A percentile compares a stretch with the other conserved stretches of the same genome.
These are phyloP conservation scores for Drosophila meridiana DNA, from an alignment of 2,888 invertebrate genomes.

Conservation along the genomic window DNA sequence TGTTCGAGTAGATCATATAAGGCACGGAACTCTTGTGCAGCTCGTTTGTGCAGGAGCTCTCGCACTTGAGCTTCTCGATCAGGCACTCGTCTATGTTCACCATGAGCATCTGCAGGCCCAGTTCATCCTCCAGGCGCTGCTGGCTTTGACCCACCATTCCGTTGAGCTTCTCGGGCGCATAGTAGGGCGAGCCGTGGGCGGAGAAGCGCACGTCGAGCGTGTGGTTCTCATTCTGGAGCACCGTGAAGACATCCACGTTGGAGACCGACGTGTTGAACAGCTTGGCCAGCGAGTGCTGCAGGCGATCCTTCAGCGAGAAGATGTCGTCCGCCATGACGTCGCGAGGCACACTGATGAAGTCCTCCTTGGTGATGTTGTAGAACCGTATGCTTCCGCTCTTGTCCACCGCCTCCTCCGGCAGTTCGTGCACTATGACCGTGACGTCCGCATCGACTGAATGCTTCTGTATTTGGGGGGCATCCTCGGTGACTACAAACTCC, in stretches of 20 bases:
- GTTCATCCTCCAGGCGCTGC: conserved; percentile 89
- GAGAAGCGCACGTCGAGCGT: conserved; percentile 95
- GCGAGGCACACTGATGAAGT: conserved; percentile 89
- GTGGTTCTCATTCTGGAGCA: conserved; percentile 88
- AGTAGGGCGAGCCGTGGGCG: conserved; percentile 97
- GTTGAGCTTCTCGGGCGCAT: conserved; percentile 94
- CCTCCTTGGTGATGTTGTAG: conserved; percentile 92
- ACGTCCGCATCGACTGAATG: conserved; percentile 94
- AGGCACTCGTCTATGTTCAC: conserved; percentile 96
- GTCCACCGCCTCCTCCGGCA: conserved; percentile 95
- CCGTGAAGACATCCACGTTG: conserved; percentile 97
- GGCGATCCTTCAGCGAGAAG: conserved; percentile 83
- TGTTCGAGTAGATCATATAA: conserved; percentile 95
- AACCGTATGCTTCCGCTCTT: conserved; percentile 97
- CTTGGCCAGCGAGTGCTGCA: conserved; percentile 87
- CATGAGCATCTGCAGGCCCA: conserved; percentile 92
- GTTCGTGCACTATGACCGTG: conserved; percentile 93
- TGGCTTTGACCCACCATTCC: conserved; percentile 92
- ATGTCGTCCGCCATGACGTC: conserved; percentile 77
- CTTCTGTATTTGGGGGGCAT: conserved; percentile 86
- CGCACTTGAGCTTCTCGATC: conserved; percentile 89
- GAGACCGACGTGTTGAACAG: conserved; percentile 91
- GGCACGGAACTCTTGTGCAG: conserved; percentile 91
- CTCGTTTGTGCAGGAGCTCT: conserved; percentile 92
- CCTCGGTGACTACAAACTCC: conserved; percentile 91